Percentiles rank a stretch among this genome's conserved stretches.
phyloP scores from a whole-genome alignment of 2,113 vertebrate species.

The Brachyhypopomus occidentalis region DNA sequence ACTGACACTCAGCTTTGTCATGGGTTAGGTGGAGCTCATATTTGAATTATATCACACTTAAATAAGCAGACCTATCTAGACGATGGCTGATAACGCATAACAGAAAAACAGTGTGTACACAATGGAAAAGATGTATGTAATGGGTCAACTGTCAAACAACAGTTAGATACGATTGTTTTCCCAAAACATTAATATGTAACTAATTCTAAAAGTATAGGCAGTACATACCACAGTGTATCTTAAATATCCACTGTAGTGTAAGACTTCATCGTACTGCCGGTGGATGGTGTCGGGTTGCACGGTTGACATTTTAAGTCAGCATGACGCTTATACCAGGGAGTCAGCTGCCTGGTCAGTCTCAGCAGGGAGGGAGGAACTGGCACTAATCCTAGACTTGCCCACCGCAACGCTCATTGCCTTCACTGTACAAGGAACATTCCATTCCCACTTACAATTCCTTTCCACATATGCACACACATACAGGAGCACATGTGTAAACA shows the following conservation, averaged over 20 bases:
- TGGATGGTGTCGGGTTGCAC: conserved; percentile 24
- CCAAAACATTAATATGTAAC: too few species aligned
- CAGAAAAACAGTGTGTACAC: too few species aligned
- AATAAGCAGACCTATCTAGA: background rate
- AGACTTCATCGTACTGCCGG: background rate
- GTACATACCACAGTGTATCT: background rate
- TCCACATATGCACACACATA: background rate
- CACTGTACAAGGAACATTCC: conserved; percentile 33
- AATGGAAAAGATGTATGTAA: background rate
- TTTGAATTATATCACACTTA: background rate
- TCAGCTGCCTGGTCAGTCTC: conserved; percentile 40
- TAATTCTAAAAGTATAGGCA: background rate
- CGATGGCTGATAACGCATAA: background rate
- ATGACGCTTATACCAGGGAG: conserved; percentile 23
- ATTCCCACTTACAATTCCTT: conserved; percentile 1
- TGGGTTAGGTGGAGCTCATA: background rate
- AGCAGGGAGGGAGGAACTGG: conserved; percentile 8
- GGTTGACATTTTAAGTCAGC: conserved; percentile 55
- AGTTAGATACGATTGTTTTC: too few species aligned
- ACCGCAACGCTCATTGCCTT: background rate
- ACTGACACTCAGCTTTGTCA: background rate
- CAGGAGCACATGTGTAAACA: too few species aligned
- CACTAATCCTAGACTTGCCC: background rate
- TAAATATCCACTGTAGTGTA: too few species aligned
- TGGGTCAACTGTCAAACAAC: background rate